Percentiles rank a stretch among this genome's conserved stretches.
phyloP scores from a whole-genome alignment of 2,797 vertebrate species.

The Arrhamphus sclerolepis region DNA sequence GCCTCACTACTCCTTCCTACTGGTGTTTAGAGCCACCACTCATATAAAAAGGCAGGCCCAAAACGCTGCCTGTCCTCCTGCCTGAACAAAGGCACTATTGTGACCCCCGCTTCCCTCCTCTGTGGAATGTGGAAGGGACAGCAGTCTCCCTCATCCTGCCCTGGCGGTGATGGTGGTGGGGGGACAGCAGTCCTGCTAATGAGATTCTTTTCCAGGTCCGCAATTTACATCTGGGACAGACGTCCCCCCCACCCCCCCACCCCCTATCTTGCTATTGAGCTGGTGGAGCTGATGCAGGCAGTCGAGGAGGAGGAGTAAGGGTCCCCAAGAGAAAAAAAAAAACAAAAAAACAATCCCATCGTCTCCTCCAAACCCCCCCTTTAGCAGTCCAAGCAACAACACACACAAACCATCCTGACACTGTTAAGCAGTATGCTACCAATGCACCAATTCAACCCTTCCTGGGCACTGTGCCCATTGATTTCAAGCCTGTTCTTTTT shows the following conservation, averaged over 20 bases:
- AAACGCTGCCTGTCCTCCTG: constrained; percentile 77
- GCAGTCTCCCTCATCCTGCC: constrained; percentile 79
- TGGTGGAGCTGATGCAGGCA: constrained; percentile 80
- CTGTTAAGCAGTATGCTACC: constrained; percentile 78
- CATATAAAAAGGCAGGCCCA: constrained; percentile 74
- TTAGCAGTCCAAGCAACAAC: constrained; percentile 68
- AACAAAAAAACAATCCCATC: constrained; percentile 83
- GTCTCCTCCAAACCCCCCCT: constrained; percentile 62
- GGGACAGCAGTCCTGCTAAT: constrained; percentile 85
- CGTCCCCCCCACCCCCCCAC: constrained; percentile 74
- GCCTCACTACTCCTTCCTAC: constrained; percentile 49
- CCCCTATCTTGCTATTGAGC: constrained; percentile 86
- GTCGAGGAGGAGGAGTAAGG: constrained; percentile 62
- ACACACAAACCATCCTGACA: constrained; percentile 76
- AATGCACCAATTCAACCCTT: constrained; percentile 71
- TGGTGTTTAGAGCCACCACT: constrained; percentile 74
- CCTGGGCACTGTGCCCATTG: constrained; percentile 68
- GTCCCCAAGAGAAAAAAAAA: constrained; percentile 78
- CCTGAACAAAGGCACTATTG: constrained; percentile 87
- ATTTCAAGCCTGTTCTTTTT: constrained; percentile 46
- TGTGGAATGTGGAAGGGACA: constrained; percentile 83
- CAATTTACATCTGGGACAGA: constrained; percentile 93
- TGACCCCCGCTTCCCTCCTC: constrained; percentile 77
- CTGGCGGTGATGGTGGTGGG: constrained; percentile 64
- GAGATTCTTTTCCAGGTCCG: constrained; percentile 88